phyloP scores from a whole-genome alignment of 2,888 invertebrate genomes.

The Galeruca laticollis region DNA sequence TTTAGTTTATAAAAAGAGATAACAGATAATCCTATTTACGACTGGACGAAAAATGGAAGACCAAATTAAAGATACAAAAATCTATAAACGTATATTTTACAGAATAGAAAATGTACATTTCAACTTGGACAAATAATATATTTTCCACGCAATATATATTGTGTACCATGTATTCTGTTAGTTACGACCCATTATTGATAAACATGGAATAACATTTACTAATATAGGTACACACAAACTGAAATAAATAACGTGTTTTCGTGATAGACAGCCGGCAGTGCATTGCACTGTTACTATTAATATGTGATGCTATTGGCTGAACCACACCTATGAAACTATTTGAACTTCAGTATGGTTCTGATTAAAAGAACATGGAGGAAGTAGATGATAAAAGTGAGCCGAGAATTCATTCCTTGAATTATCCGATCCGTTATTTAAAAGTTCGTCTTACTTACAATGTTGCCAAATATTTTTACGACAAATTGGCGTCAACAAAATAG shows the following conservation, averaged over 20 bases:
- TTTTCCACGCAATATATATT: too few relatives aligned
- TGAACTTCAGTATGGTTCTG: constrained; percentile 35
- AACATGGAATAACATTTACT: constrained; percentile 28
- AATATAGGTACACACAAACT: constrained; percentile 37
- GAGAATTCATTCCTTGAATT: background rate
- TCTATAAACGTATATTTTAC: too few relatives aligned
- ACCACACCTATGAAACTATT: constrained; percentile 54
- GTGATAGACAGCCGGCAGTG: constrained; percentile 50
- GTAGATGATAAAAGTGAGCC: background rate
- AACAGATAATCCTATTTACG: constrained; percentile 3
- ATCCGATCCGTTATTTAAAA: background rate
- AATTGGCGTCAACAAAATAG: background rate
- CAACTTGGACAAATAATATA: too few relatives aligned
- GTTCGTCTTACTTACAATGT: background rate
- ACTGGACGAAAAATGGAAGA: too few relatives aligned
- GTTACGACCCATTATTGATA: constrained; percentile 21
- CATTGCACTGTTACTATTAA: constrained; percentile 60
- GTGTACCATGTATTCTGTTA: background rate
- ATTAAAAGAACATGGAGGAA: constrained; percentile 11
- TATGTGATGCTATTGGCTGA: constrained; percentile 58
- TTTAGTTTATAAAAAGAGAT: constrained; percentile 1
- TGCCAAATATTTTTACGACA: background rate
- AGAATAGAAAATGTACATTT: too few relatives aligned
- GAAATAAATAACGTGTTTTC: constrained; percentile 34
- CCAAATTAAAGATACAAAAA: too few relatives aligned